These are phyloP conservation scores for Tyria jacobaeae DNA, from an alignment of 2,888 invertebrate species.

Conservation along the genomic window DNA sequence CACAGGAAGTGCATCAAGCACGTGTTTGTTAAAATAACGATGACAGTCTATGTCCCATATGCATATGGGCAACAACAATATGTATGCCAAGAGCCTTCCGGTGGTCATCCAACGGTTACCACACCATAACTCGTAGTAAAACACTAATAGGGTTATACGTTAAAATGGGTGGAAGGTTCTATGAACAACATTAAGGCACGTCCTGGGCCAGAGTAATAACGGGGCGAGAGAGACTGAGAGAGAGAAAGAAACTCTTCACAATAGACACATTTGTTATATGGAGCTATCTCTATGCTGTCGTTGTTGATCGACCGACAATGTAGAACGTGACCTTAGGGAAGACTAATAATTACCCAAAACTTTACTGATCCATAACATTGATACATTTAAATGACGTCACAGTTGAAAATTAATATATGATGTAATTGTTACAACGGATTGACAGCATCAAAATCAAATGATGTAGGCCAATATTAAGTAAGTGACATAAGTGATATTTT, in stretches of 20 bases:
- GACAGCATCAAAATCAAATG: too few species aligned
- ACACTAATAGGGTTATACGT: slow-evolving; percentile 11
- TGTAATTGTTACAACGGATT: too few species aligned
- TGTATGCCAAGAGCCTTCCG: slow-evolving; percentile 75
- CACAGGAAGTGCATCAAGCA: slow-evolving; percentile 61
- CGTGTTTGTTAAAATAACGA: slow-evolving; percentile 62
- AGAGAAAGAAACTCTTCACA: background rate
- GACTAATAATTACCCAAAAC: too few species aligned
- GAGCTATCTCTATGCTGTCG: too few species aligned
- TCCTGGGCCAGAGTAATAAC: background rate
- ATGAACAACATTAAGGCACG: background rate
- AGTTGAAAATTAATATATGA: too few species aligned
- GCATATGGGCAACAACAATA: slow-evolving; percentile 60
- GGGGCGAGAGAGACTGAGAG: too few species aligned
- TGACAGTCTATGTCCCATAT: slow-evolving; percentile 65
- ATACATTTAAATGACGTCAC: too few species aligned
- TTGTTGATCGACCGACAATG: too few species aligned
- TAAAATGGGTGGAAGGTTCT: background rate
- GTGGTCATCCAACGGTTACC: slow-evolving; percentile 62
- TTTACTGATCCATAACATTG: too few species aligned
- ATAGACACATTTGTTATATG: background rate
- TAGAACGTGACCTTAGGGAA: too few species aligned
- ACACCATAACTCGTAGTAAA: slow-evolving; percentile 58
- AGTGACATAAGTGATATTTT: too few species aligned
- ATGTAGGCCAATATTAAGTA: too few species aligned